These are phyloP conservation scores for Atrichornis clamosus DNA, from an alignment of 2,113 vertebrate species.

Conservation along the genomic window DNA sequence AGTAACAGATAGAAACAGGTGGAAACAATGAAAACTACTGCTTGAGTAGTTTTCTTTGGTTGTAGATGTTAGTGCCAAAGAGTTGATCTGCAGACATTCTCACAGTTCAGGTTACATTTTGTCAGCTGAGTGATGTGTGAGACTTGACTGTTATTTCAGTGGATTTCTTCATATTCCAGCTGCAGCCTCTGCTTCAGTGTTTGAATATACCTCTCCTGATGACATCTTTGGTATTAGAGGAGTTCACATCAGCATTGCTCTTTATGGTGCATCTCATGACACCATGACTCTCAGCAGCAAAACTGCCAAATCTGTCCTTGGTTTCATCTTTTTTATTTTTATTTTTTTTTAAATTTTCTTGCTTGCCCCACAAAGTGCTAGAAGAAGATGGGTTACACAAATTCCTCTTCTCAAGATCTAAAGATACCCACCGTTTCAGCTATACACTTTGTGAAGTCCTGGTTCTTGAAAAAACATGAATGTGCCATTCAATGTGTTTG, in stretches of 20 bases:
- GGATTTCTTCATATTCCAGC: neutral
- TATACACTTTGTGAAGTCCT: neutral
- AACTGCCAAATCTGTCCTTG: neutral
- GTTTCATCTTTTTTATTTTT: neutral
- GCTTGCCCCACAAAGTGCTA: neutral
- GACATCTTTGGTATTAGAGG: neutral
- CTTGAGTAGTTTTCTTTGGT: neutral
- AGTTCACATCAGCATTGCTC: neutral
- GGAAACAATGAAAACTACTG: neutral
- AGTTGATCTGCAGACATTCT: neutral
- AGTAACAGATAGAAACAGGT: neutral
- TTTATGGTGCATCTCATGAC: neutral
- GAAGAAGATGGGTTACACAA: neutral
- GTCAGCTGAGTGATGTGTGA: neutral
- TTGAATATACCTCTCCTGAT: neutral
- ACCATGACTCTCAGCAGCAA: neutral
- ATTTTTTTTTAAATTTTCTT: too few relatives aligned
- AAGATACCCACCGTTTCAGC: neutral
- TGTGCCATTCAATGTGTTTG: neutral
- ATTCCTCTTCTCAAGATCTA: neutral
- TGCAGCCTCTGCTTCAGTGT: neutral
- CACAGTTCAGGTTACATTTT: neutral
- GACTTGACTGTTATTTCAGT: neutral
- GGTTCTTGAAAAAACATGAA: neutral
- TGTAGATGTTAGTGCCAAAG: neutral